Conservation (phyloP, 1,140 invertebrate genomes). For the Platorchestia sp. region DNA sequence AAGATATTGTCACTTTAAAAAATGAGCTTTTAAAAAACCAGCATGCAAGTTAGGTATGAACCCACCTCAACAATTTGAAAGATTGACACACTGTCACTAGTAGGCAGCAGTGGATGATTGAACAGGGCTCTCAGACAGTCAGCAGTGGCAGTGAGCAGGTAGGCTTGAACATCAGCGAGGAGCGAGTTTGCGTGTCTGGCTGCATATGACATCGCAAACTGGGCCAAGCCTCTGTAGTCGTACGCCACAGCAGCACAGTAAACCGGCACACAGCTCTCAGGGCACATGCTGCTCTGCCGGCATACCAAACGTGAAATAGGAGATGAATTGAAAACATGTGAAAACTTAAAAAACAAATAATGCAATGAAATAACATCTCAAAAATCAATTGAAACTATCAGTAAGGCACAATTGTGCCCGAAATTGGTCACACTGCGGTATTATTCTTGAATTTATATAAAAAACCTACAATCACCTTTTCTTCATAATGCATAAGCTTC, state of each 20-base stretch:
- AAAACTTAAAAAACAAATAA: not conserved
- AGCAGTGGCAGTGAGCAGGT: not conserved
- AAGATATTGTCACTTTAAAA: no score
- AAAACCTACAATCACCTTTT: no score
- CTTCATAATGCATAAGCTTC: no score
- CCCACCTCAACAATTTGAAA: conserved; percentile 22
- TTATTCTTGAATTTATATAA: no score
- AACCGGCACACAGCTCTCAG: not conserved
- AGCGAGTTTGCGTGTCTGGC: not conserved
- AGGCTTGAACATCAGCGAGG: not conserved
- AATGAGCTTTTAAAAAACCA: not conserved
- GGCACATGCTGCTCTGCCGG: not conserved
- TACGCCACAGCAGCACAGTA: not conserved
- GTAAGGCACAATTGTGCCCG: no score
- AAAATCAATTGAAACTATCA: no score
- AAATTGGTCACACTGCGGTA: no score
- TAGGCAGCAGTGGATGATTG: not conserved
- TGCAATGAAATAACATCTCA: no score
- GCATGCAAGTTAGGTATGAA: not conserved
- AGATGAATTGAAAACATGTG: not conserved
- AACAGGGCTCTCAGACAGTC: not conserved
- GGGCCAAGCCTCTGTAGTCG: not conserved
- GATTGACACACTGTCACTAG: not conserved
- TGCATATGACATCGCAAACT: conserved; percentile 12
- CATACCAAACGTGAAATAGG: not conserved